These are phyloP conservation scores for Corythaixoides concolor DNA, from an alignment of 2,113 vertebrate genomes.

Conservation along the genomic window DNA sequence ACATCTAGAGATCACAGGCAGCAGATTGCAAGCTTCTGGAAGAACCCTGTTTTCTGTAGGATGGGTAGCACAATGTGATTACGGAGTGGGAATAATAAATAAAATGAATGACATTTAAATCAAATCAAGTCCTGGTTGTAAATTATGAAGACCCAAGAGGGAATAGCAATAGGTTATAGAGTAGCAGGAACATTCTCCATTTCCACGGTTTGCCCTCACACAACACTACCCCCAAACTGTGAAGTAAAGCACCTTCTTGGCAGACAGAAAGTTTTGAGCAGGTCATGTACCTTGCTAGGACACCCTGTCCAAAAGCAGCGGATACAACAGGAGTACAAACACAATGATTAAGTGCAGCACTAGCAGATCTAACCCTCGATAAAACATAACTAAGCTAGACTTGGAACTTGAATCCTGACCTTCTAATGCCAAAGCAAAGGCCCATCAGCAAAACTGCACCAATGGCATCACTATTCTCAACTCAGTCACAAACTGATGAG, in stretches of 20 bases:
- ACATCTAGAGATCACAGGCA: constrained; percentile 29
- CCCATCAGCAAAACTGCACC: not conserved
- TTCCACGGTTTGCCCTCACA: not conserved
- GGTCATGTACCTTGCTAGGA: not conserved
- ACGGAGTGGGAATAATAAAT: not conserved
- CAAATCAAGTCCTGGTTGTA: not conserved
- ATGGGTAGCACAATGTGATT: not conserved
- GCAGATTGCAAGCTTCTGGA: not conserved
- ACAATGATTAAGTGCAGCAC: not conserved
- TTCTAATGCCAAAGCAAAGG: not conserved
- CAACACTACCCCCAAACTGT: not conserved
- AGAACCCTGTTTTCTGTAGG: not conserved
- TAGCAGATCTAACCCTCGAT: not conserved
- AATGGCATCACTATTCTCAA: not conserved
- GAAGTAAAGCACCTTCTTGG: not conserved
- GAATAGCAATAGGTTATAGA: not conserved
- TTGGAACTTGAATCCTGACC: not conserved
- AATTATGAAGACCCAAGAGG: not conserved
- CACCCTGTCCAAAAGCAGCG: not conserved
- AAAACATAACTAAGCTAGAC: not conserved
- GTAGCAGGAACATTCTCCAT: not conserved
- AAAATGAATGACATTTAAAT: not conserved
- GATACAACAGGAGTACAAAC: not conserved
- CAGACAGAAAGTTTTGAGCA: not conserved
- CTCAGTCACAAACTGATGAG: not conserved